A percentile compares a stretch with the other conserved stretches of the same genome.
These are phyloP conservation scores for Loris lydekkerianus DNA, from an alignment of 2,797 vertebrate genomes.

Conservation along the genomic window DNA sequence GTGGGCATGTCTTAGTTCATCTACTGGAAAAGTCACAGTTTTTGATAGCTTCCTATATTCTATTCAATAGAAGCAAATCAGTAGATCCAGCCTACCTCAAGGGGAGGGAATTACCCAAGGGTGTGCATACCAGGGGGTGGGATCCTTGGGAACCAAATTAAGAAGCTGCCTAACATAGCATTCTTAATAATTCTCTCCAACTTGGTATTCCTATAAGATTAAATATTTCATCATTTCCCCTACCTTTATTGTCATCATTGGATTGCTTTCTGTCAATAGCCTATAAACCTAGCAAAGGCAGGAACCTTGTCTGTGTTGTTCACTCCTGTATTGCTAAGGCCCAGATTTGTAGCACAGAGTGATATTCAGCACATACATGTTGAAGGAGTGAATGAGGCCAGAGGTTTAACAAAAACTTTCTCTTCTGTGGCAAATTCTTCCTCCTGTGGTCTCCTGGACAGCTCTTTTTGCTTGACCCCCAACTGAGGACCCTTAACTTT, in stretches of 20 bases:
- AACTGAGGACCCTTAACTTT: neutral
- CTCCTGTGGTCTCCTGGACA: neutral
- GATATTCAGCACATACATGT: neutral
- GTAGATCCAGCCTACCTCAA: neutral
- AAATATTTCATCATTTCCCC: neutral
- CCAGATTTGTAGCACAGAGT: slow-evolving; percentile 35
- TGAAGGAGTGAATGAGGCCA: neutral
- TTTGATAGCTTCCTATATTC: neutral
- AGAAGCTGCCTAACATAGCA: neutral
- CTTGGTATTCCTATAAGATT: neutral
- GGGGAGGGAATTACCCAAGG: neutral
- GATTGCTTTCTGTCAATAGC: neutral
- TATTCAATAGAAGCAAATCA: neutral
- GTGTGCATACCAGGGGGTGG: neutral
- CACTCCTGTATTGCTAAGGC: neutral
- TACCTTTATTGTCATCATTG: neutral
- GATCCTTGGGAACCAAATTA: neutral
- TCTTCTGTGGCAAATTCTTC: neutral
- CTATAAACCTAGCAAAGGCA: neutral
- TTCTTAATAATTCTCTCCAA: neutral
- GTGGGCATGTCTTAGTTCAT: too few relatives aligned
- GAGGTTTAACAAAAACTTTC: neutral
- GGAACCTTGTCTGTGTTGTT: neutral
- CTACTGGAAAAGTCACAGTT: neutral
- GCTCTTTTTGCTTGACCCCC: neutral